Conservation (phyloP, 2,797 vertebrate species). For the Sebastolobus altivelis region DNA sequence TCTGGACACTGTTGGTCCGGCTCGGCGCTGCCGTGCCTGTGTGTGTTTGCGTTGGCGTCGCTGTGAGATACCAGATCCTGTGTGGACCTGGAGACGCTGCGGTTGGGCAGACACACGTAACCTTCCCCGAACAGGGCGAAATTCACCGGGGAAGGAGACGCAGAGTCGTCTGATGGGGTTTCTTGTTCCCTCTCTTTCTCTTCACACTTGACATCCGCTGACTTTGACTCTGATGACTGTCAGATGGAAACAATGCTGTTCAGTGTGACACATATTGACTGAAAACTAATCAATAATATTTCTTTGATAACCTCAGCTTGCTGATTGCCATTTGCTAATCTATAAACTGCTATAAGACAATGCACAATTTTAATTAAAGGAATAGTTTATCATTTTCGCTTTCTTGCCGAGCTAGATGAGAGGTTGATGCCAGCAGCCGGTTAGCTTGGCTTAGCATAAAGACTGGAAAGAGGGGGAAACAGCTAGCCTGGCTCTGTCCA, state of each 20-base stretch:
- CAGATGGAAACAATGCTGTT: conserved; percentile 18
- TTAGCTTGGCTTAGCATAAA: conserved; percentile 3
- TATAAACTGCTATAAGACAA: neutral
- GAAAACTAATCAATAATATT: neutral
- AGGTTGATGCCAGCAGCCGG: neutral
- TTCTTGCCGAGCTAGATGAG: neutral
- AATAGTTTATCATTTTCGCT: neutral
- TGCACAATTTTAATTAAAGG: neutral
- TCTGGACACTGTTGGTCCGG: neutral
- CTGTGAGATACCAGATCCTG: conserved; percentile 53
- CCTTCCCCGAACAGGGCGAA: conserved; percentile 1
- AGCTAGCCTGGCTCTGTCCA: neutral
- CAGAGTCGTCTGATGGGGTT: neutral
- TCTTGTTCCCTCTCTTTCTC: conserved; percentile 10
- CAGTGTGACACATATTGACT: neutral
- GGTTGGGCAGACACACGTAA: conserved; percentile 62
- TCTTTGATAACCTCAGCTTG: neutral
- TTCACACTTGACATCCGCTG: neutral
- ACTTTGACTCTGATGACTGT: conserved; percentile 17
- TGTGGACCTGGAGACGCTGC: conserved; percentile 40
- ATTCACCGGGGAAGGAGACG: neutral
- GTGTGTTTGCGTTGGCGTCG: neutral
- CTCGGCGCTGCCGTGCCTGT: neutral
- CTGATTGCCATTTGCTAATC: neutral
- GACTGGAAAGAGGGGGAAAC: neutral